phyloP scores from a whole-genome alignment of 2,888 invertebrate genomes.

The Amiota minor region DNA sequence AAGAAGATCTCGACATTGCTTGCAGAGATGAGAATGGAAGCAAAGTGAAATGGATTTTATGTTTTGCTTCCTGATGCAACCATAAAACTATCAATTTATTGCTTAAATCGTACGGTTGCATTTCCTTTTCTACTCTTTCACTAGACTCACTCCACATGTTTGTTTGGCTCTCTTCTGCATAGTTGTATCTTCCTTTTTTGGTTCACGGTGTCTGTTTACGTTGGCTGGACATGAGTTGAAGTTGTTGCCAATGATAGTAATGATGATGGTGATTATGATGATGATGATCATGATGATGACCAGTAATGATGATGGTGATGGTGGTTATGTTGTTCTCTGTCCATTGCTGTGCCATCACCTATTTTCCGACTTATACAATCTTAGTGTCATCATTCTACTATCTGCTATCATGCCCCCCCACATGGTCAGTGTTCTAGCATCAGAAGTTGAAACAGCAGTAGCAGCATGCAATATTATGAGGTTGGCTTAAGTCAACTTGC shows the following conservation, averaged over 20 bases:
- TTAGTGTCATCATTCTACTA: too few relatives aligned
- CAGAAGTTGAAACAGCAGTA: too few relatives aligned
- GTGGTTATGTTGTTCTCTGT: neutral
- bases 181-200: neutral
- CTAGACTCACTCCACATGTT: constrained; percentile 11
- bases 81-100: constrained; percentile 67
- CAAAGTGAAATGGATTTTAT: too few relatives aligned
- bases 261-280: constrained; percentile 9
- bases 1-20: too few relatives aligned
- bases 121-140: constrained; percentile 51
- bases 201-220: neutral
- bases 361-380: too few relatives aligned
- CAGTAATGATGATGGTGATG: too few relatives aligned
- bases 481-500: too few relatives aligned
- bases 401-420: too few relatives aligned
- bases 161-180: constrained; percentile 46
- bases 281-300: neutral
- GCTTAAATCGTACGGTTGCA: constrained; percentile 66
- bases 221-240: neutral
- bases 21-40: too few relatives aligned
- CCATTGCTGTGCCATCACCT: neutral
- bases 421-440: too few relatives aligned
- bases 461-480: too few relatives aligned
- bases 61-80: constrained; percentile 46
- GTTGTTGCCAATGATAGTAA: neutral